Percentiles rank a stretch among this genome's conserved stretches.
Evolutionary conservation across 2,888 invertebrate species (phyloP).

Genomic region (Drosophila lutescens): DNA sequence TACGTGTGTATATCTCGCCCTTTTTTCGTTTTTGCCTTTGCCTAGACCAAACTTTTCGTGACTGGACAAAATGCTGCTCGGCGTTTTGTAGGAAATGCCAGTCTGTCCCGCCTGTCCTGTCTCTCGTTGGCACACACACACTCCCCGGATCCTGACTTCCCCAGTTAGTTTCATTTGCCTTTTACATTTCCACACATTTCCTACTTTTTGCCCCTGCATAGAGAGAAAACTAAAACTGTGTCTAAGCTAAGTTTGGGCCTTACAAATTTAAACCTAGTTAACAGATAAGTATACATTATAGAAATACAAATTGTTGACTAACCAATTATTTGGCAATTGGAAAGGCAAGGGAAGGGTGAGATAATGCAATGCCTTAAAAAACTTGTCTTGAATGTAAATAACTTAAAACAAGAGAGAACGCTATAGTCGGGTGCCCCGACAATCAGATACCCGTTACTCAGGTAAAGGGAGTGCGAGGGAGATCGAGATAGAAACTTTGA

Average conservation of each 20-base stretch:
- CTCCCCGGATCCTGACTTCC: constrained; percentile 22
- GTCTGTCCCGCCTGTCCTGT: constrained; percentile 42
- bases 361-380: too few relatives aligned
- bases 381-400: too few relatives aligned
- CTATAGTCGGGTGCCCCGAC: too few relatives aligned
- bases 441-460: too few relatives aligned
- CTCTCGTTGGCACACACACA: constrained; percentile 62
- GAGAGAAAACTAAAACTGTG: constrained; percentile 1
- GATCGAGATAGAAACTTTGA: too few relatives aligned
- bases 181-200: constrained; percentile 75
- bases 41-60: constrained; percentile 75
- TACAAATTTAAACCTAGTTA: too few relatives aligned
- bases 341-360: too few relatives aligned
- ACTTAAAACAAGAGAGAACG: too few relatives aligned
- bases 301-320: too few relatives aligned
- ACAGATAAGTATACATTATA: too few relatives aligned
- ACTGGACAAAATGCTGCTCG: constrained; percentile 67
- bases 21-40: constrained; percentile 7
- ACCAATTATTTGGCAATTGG: too few relatives aligned
- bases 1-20: constrained; percentile 23
- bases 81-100: constrained; percentile 47
- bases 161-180: constrained; percentile 74
- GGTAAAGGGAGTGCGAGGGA: too few relatives aligned
- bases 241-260: not conserved
- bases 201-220: constrained; percentile 32